Base-by-base conservation (phyloP, 2,797 vertebrate species). In the Telmatherina bonti region DNA sequence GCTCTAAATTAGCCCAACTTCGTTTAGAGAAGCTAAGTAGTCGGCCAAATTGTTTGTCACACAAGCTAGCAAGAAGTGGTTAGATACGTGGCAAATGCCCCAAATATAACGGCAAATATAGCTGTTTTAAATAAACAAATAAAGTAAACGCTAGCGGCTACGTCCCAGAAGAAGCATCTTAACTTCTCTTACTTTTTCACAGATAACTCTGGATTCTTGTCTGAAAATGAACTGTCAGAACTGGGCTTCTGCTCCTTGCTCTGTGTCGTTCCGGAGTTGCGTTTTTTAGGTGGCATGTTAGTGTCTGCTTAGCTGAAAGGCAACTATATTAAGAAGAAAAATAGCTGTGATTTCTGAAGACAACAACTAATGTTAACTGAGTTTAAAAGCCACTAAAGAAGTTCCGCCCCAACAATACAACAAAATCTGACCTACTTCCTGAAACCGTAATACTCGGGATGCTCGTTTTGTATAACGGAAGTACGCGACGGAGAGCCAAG, bases 231-330 rank as follows among this genome's bases (percentile, higher is more conserved):
- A 54, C 61, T 82, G 69, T 87, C 89, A 73, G 81, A 77, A 29
- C 47, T 43, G 49, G 81, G 35, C 74, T 92, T 93, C 69, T 31
- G 30, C 64, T 91, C 91, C 58, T 88, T 92, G 82, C 43, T 90
- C 54, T 87, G 90, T 49, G 76, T 47, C 35, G 82, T 56, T 58
- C 71, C 90, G 49, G 79, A 78, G 74, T 74, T 82, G 1, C 92
- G 89, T 66, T 92, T 93, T 62, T 93, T 93, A 7, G 92, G 91
- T 62, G 91, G 89, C 93, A 93, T 94, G 62, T 64, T 75, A 8
- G 30, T 56, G 5, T 70, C 29, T 26, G 7, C 7, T 70, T 16
- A 49, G 29, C 49, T 16, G 7, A 45, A 1, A n/a, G 30, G 2
- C 20, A 49, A 61, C 45, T 75, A 20, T 45, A 15, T 52, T 22